Evolutionary conservation across 2,888 invertebrate genomes (phyloP).

Genomic region (Pelosia muscerda): DNA sequence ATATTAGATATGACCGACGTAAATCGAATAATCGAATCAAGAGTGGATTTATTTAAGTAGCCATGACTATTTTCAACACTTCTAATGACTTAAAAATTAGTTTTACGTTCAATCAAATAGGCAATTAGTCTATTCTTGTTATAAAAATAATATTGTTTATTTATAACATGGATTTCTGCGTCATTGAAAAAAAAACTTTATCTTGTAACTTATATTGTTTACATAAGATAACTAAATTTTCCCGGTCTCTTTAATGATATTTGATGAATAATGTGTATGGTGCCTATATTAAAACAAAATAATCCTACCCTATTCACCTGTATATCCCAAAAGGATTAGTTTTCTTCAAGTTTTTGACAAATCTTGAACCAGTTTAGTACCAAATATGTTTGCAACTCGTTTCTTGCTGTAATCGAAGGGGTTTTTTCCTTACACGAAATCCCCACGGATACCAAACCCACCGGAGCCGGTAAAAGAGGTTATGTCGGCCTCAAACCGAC

Average conservation of each 20-base stretch:
- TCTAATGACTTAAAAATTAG: not conserved
- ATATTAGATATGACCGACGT: too few relatives aligned
- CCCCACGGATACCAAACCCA: too few relatives aligned
- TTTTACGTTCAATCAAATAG: not conserved
- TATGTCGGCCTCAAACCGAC: too few relatives aligned
- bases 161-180: slow-evolving; percentile 21
- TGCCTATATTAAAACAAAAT: not conserved
- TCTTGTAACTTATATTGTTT: not conserved
- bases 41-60: not conserved
- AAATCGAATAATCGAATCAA: too few relatives aligned
- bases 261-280: not conserved
- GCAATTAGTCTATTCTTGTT: not conserved
- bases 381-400: too few relatives aligned
- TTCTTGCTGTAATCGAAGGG: too few relatives aligned
- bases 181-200: slow-evolving; percentile 14
- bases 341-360: too few relatives aligned
- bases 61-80: not conserved
- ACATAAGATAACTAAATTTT: not conserved
- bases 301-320: too few relatives aligned
- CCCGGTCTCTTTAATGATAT: not conserved
- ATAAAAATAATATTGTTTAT: slow-evolving; percentile 5
- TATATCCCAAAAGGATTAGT: too few relatives aligned
- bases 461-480: too few relatives aligned
- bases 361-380: too few relatives aligned
- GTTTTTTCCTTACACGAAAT: too few relatives aligned